Conservation (phyloP, 2,113 vertebrate species). For the Sander lucioperca region DNA sequence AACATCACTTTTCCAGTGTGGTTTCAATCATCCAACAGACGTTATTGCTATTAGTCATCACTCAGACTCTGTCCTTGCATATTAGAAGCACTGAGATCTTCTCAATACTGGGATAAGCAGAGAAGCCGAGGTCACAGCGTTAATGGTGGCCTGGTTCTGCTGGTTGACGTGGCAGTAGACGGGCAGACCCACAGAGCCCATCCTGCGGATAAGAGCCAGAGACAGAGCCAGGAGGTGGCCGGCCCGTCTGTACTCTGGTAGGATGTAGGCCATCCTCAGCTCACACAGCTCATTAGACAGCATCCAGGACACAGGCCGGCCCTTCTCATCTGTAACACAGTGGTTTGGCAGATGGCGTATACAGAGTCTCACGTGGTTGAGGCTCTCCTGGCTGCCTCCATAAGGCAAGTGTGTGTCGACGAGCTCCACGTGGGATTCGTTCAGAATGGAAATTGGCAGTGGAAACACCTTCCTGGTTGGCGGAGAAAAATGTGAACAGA, state of each 20-base stretch:
- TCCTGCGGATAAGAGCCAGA: slow-evolving; percentile 55
- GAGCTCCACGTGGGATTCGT: slow-evolving; percentile 66
- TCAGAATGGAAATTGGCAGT: slow-evolving; percentile 62
- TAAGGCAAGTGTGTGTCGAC: slow-evolving; percentile 68
- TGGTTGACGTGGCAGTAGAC: slow-evolving; percentile 69
- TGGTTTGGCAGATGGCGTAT: slow-evolving; percentile 78
- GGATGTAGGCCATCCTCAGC: slow-evolving; percentile 73
- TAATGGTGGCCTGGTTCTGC: slow-evolving; percentile 44
- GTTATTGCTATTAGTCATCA: slow-evolving; percentile 6
- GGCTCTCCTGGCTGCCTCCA: slow-evolving; percentile 63
- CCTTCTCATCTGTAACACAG: slow-evolving; percentile 72
- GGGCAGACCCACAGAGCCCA: slow-evolving; percentile 69
- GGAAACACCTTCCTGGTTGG: slow-evolving; percentile 32
- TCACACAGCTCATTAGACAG: slow-evolving; percentile 79
- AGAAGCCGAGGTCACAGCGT: slow-evolving; percentile 18
- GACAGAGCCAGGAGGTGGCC: slow-evolving; percentile 66
- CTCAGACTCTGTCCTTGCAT: slow-evolving; percentile 25
- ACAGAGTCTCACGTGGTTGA: slow-evolving; percentile 62
- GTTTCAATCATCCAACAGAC: background rate
- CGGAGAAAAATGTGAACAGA: slow-evolving; percentile 10
- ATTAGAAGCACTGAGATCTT: slow-evolving; percentile 23
- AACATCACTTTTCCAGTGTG: background rate
- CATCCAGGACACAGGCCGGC: slow-evolving; percentile 71
- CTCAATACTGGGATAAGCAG: slow-evolving; percentile 2
- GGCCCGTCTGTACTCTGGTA: slow-evolving; percentile 66